Base-by-base conservation (phyloP, 1,140 invertebrate genomes). In the Chelonus insularis region DNA sequence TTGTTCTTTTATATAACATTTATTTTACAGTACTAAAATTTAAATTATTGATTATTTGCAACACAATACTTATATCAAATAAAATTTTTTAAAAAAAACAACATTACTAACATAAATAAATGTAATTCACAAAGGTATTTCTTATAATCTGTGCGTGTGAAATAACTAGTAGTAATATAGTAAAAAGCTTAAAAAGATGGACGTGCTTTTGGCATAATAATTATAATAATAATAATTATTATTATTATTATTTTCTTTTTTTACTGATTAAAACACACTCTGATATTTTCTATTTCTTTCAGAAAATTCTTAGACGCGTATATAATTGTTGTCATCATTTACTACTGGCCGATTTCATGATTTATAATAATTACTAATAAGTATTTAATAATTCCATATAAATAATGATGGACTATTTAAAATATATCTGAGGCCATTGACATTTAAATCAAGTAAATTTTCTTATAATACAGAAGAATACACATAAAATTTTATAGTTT, bases 371-470 rank as follows among this genome's bases (percentile, higher is more conserved):
- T n/a, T n/a, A n/a, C n/a, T n/a, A n/a, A n/a, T n/a, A n/a, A n/a
- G n/a, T 29, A 29, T 29, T 29, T 29, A 29, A 29, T 29, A 4
- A 7, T 29, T 29, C 7, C 25, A 29, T 29, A 57, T 57, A 8
- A 14, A 16, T 18, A 43, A 9, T 14, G 7, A 16, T 43, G 18
- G 14, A 43, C 39, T 59, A 23, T 8, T 21, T 23, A 16, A 23
- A 48, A 20, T 48, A 21, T 45, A 20, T 57, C 48, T 57, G 56
- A 57, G 56, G 58, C 58, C 58, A 60, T 60, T 60, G 25, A 29
- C 25, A 29, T 29, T 29, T 7, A 29, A 29, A 29, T 29, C 7
- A 7, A 29, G 7, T n/a, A 29, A 29, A 29, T 7, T 3, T 29
- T 29, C 25, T 3, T 29, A 3, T 29, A 29, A 29, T 7, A 29